These are phyloP conservation scores for Rhinolophus ferrumequinum DNA, from an alignment of 2,113 vertebrate genomes.

Conservation along the genomic window DNA sequence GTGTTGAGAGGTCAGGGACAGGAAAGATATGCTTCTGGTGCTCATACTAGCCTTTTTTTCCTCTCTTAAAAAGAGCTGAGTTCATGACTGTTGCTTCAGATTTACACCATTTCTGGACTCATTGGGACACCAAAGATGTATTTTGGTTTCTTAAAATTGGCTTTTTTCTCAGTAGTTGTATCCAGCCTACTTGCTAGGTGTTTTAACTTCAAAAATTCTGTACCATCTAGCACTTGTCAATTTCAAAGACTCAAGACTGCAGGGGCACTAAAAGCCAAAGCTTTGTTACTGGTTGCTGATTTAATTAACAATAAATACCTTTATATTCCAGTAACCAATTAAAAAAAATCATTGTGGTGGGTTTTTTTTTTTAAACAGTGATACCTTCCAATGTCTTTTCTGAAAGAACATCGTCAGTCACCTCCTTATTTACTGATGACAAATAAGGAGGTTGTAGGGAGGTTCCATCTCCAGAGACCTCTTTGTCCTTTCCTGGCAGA, in stretches of 20 bases:
- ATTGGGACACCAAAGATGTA: not conserved
- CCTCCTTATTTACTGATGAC: not conserved
- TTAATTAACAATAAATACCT: not conserved
- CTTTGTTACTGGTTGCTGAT: not conserved
- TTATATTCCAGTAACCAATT: not conserved
- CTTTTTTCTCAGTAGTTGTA: conserved; percentile 3
- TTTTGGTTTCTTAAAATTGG: not conserved
- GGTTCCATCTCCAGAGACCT: not conserved
- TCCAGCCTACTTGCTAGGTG: not conserved
- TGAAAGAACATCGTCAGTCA: not conserved
- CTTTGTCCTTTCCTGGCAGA: not conserved
- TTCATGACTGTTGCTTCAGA: not conserved
- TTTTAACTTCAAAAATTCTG: not conserved
- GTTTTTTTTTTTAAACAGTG: not conserved
- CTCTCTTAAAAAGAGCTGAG: not conserved
- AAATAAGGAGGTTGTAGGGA: conserved; percentile 21
- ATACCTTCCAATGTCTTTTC: not conserved
- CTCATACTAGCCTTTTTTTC: not conserved
- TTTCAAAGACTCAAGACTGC: conserved; percentile 19
- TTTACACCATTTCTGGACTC: not conserved
- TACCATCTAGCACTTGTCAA: not conserved
- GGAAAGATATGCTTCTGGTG: not conserved
- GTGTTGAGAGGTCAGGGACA: not conserved
- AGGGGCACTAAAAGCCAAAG: not conserved
- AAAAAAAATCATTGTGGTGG: not conserved